Conservation (phyloP, 2,797 vertebrate species). For the Synanceia verrucosa region DNA sequence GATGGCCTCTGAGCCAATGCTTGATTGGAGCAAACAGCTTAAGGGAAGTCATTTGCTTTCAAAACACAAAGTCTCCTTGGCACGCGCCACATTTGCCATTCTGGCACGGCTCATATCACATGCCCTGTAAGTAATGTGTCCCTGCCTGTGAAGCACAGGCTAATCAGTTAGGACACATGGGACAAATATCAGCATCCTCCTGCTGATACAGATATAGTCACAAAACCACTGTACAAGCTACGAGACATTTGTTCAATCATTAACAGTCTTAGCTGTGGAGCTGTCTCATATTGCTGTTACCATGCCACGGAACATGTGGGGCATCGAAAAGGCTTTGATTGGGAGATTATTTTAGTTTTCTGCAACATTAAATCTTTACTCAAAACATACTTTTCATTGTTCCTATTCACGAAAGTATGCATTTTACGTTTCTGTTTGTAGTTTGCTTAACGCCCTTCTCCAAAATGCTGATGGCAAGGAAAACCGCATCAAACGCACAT, state of each 20-base stretch:
- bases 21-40: constrained; percentile 67
- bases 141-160: constrained; percentile 30
- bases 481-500: constrained; percentile 59
- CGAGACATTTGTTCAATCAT: constrained; percentile 24
- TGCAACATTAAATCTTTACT: constrained; percentile 49
- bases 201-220: constrained; percentile 25
- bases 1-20: constrained; percentile 40
- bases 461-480: constrained; percentile 53
- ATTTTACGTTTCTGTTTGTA: constrained; percentile 52
- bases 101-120: constrained; percentile 41
- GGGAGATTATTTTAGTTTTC: constrained; percentile 49
- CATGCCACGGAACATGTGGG: constrained; percentile 24
- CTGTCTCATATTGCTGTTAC: constrained; percentile 16
- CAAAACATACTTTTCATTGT: constrained; percentile 55
- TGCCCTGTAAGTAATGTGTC: constrained; percentile 34
- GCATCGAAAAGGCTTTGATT: constrained; percentile 49
- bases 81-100: constrained; percentile 45
- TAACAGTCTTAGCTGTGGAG: constrained; percentile 16
- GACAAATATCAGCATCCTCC: constrained; percentile 33
- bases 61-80: constrained; percentile 54
- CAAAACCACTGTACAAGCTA: constrained; percentile 9
- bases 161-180: constrained; percentile 40
- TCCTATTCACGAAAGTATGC: constrained; percentile 42
- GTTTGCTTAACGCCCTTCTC: constrained; percentile 39
- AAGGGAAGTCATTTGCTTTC: constrained; percentile 47